Evolutionary conservation across 2,113 vertebrate species (phyloP).

Genomic region (Cinclus cinclus): DNA sequence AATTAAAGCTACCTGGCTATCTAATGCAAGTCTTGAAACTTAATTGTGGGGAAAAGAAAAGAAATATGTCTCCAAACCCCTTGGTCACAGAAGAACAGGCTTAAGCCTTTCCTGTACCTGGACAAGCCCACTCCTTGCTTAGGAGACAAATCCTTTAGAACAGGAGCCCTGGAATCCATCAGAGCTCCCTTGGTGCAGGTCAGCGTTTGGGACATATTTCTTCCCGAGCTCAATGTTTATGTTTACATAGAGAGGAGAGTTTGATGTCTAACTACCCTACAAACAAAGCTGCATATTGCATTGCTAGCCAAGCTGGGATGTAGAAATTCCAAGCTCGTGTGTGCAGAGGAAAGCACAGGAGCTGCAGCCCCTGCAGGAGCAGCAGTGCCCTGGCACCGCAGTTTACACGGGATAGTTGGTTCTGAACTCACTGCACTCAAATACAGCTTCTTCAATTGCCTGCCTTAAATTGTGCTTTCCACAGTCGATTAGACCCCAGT

Average conservation of each 20-base stretch:
- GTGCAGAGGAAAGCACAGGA: background rate
- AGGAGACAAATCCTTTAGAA: conserved; percentile 16
- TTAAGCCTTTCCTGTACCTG: background rate
- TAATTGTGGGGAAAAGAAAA: conserved; percentile 66
- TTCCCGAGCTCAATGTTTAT: conserved; percentile 65
- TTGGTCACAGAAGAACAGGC: conserved; percentile 47
- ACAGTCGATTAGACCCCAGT: background rate
- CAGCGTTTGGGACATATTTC: conserved; percentile 77
- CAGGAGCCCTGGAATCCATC: background rate
- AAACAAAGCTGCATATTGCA: conserved; percentile 74
- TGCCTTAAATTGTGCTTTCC: conserved; percentile 30
- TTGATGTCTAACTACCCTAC: conserved; percentile 50
- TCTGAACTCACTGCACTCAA: background rate
- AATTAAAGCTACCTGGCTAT: conserved; percentile 75
- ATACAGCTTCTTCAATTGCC: background rate
- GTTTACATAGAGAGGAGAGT: conserved; percentile 62
- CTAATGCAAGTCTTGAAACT: conserved; percentile 82
- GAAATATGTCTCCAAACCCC: conserved; percentile 79
- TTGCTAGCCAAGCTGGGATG: conserved; percentile 63
- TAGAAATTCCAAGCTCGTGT: conserved; percentile 8
- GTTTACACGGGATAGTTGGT: background rate
- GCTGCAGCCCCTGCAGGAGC: background rate
- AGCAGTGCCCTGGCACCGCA: background rate
- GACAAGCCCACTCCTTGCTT: background rate
- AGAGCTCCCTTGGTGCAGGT: conserved; percentile 4